Conservation (phyloP, 2,113 vertebrate genomes). For the Indri indri region DNA sequence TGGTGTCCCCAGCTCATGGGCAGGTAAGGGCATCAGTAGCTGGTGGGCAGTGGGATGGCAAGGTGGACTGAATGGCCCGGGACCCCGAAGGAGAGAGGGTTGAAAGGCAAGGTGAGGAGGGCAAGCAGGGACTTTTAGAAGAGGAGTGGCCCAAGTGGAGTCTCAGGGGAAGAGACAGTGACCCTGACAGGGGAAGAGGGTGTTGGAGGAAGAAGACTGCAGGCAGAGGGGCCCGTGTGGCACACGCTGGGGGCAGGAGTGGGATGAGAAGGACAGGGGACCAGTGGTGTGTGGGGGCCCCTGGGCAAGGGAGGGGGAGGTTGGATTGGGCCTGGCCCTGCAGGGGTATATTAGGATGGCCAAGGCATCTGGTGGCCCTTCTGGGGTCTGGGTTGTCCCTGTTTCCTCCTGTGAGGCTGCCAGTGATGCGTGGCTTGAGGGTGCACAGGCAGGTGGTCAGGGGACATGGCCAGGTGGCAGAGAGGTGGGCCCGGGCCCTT, state of each 20-base stretch:
- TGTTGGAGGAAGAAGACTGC: not conserved
- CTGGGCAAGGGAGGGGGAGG: not conserved
- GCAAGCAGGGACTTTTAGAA: not conserved
- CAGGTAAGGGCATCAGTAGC: not conserved
- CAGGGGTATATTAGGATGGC: not conserved
- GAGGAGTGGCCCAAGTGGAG: not conserved
- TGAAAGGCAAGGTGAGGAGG: not conserved
- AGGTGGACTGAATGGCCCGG: not conserved
- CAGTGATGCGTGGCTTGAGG: not conserved
- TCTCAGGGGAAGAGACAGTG: not conserved
- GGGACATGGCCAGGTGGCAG: not conserved
- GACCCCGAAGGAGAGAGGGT: too few relatives aligned
- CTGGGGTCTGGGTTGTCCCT: not conserved
- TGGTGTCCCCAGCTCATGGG: not conserved
- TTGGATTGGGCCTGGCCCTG: not conserved
- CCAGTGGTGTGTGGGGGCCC: rapidly evolving
- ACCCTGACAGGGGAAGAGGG: too few relatives aligned
- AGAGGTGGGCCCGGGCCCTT: not conserved
- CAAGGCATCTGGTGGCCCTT: not conserved
- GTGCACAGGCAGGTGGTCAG: not conserved
- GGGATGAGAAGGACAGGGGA: too few relatives aligned
- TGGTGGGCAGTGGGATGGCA: not conserved
- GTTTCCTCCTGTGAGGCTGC: not conserved
- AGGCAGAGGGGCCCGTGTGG: not conserved
- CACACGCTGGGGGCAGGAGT: not conserved